phyloP scores from a whole-genome alignment of 2,888 invertebrate genomes.

The Nasonia oneida region DNA sequence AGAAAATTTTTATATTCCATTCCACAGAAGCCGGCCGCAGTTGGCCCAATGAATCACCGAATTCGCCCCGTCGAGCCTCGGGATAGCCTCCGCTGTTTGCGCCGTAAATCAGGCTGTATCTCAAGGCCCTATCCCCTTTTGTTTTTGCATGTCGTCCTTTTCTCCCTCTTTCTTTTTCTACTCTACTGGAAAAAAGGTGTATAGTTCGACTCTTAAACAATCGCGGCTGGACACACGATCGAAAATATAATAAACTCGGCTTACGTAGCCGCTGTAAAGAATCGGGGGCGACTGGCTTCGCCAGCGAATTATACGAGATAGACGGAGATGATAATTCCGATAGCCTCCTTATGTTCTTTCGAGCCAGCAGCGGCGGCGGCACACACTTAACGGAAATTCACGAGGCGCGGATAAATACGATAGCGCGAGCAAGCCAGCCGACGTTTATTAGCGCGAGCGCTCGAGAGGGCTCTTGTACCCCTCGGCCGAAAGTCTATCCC shows the following conservation, averaged over 20 bases:
- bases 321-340: background rate
- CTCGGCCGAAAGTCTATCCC: background rate
- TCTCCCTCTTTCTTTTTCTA: slow-evolving; percentile 43
- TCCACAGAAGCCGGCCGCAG: background rate
- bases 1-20: slow-evolving; percentile 50
- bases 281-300: background rate
- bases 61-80: slow-evolving; percentile 67
- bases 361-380: background rate
- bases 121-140: slow-evolving; percentile 61
- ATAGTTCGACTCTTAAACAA: background rate
- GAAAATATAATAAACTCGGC: slow-evolving; percentile 12
- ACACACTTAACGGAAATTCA: slow-evolving; percentile 2
- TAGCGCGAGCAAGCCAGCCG: background rate
- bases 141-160: background rate
- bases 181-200: background rate
- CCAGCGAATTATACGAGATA: background rate
- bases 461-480: background rate
- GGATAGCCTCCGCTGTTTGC: slow-evolving; percentile 75
- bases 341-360: slow-evolving; percentile 23
- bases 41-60: slow-evolving; percentile 74
- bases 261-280: background rate
- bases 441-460: background rate
- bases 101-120: slow-evolving; percentile 76
- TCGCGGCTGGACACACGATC: background rate
- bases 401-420: slow-evolving; percentile 7